Base-by-base conservation (phyloP, 2,888 invertebrate species). In the Neocrepidodera transversa region DNA sequence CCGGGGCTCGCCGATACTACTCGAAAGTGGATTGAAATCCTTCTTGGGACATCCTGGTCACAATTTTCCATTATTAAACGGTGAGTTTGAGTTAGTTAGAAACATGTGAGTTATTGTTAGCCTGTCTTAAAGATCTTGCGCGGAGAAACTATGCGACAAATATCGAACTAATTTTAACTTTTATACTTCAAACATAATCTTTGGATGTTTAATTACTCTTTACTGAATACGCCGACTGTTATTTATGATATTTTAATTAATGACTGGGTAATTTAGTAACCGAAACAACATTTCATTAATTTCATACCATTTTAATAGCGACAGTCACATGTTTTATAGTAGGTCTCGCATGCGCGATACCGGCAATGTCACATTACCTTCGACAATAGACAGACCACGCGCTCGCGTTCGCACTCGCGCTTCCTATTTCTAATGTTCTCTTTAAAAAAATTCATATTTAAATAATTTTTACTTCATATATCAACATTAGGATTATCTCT, bases 11-110 rank as follows among this genome's bases (percentile, higher is more conserved):
- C 91, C 91, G 82, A 91, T 90, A 85, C 87, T 92, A 82, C 87
- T 91, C 84, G 91, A 92, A 86, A 90, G 89, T 84, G 91, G 91
- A 83, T 85, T 89, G 80, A 91, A 92, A 86, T 91, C 91, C 77
- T 88, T 91, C 83, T 88, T 92, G 81, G 88, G 88, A 81, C 88
- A 91, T 80, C 90, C 91, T 80, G 89, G 89, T 83, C 88, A 89
- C 81, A 88, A 89, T 82, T 89, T 87, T 82, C 89, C 89, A 75
- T 84, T 89, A 71, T 87, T 89, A 79, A 89, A 88, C 84, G 89
- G 89, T 85, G 86, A 89, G 79, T 71, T 53, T 17, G 8, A 4
- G 1, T 32, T 11, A 10, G 26, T 38, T 49, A 13, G 26, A 61
- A 47, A 62, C 54, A 60, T 57, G 57, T 51, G 48, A 61, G 58